Conservation (phyloP, 2,888 invertebrate species). For the Diadegma fenestrale region DNA sequence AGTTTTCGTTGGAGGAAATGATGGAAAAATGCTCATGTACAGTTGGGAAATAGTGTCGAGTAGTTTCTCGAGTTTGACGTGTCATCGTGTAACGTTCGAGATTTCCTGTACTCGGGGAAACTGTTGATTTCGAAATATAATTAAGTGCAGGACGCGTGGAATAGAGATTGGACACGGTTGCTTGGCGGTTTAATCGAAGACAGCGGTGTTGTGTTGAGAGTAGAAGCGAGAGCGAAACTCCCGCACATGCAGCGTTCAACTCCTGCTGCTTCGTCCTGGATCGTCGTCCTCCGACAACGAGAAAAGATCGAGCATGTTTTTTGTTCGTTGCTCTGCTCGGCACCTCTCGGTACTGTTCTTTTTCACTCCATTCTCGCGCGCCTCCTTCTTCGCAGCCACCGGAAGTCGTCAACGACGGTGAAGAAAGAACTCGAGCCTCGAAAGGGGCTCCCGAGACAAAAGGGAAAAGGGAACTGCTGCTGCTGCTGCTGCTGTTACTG, state of each 20-base stretch:
- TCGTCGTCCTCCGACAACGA: slow-evolving; percentile 18
- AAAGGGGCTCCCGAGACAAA: background rate
- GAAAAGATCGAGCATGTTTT: slow-evolving; percentile 40
- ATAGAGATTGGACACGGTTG: slow-evolving; percentile 18
- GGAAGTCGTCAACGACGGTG: slow-evolving; percentile 60
- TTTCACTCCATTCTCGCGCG: background rate
- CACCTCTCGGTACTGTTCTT: slow-evolving; percentile 23
- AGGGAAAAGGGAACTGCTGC: slow-evolving; percentile 4
- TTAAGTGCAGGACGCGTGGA: background rate
- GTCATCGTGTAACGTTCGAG: background rate
- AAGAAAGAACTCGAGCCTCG: slow-evolving; percentile 51
- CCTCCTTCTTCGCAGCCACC: slow-evolving; percentile 48
- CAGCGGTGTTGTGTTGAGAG: background rate
- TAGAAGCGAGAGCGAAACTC: slow-evolving; percentile 1
- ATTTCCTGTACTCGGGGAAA: background rate
- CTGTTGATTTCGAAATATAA: background rate
- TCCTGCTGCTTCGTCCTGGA: slow-evolving; percentile 14
- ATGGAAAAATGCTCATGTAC: background rate
- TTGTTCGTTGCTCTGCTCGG: slow-evolving; percentile 16
- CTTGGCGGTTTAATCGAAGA: slow-evolving; percentile 53
- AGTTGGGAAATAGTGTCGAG: background rate
- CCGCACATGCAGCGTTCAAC: slow-evolving; percentile 10
- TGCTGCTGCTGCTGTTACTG: background rate
- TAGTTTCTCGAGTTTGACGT: background rate
- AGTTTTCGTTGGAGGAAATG: background rate